These are phyloP conservation scores for Coreoperca whiteheadi DNA, from an alignment of 2,113 vertebrate species.

Conservation along the genomic window DNA sequence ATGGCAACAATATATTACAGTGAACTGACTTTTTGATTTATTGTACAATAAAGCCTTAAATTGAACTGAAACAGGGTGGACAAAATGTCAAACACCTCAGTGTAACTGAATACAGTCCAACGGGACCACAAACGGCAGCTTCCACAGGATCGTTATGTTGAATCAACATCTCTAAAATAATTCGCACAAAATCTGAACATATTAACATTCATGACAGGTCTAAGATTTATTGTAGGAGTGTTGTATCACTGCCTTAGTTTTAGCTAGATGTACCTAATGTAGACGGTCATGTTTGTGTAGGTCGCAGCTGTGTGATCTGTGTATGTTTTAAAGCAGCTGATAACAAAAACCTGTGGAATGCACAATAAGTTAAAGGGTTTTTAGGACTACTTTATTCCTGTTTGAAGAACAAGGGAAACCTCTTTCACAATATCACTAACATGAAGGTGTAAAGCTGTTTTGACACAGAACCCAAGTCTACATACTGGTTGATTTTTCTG, in stretches of 20 bases:
- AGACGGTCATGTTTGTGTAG: neutral
- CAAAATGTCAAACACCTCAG: neutral
- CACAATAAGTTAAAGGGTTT: neutral
- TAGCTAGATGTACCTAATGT: neutral
- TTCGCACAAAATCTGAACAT: neutral
- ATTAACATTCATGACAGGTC: neutral
- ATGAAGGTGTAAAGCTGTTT: neutral
- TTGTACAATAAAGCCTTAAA: too few species aligned
- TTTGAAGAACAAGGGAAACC: neutral
- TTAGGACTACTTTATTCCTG: neutral
- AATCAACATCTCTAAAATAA: too few species aligned
- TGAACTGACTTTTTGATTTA: neutral
- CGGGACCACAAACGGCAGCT: neutral
- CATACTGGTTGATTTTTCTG: neutral
- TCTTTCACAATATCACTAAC: neutral
- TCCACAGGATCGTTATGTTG: neutral
- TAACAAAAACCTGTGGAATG: neutral
- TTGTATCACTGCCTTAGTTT: neutral
- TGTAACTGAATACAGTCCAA: neutral
- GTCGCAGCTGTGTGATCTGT: neutral
- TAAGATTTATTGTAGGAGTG: neutral
- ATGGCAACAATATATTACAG: neutral
- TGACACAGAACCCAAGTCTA: neutral
- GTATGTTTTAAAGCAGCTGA: neutral
- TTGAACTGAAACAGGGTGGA: neutral